These are phyloP conservation scores for Neotragus pygmaeus DNA, from an alignment of 2,113 vertebrate species.

Conservation along the genomic window DNA sequence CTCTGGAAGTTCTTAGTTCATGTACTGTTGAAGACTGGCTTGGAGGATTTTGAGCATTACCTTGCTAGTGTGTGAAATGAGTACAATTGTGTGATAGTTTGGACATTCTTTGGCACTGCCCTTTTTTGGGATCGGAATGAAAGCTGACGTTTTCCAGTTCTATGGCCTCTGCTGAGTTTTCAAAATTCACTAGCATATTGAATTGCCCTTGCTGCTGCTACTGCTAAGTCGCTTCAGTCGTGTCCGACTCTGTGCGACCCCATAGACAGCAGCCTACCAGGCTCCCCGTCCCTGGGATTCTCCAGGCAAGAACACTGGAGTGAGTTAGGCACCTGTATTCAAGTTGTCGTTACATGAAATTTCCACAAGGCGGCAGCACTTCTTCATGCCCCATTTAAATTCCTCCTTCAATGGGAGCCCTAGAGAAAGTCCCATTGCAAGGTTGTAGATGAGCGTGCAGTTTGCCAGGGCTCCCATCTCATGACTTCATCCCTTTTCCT, in stretches of 20 bases:
- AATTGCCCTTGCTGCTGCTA: too few species aligned
- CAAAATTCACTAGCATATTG: not conserved
- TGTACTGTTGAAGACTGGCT: not conserved
- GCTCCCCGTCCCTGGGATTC: too few species aligned
- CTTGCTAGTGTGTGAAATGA: not conserved
- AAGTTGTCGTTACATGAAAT: not conserved
- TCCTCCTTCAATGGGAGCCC: too few species aligned
- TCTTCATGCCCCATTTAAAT: not conserved
- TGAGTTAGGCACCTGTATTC: too few species aligned
- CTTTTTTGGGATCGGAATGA: not conserved
- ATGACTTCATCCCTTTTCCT: not conserved
- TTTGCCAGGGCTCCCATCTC: not conserved
- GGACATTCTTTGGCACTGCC: not conserved
- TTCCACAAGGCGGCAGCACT: not conserved
- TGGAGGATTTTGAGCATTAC: not conserved
- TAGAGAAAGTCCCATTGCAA: not conserved
- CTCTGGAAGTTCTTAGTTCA: not conserved
- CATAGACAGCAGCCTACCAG: fast-evolving
- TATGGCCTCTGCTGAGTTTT: not conserved
- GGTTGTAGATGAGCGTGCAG: not conserved
- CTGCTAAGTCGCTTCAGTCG: too few species aligned
- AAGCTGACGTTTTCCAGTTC: not conserved
- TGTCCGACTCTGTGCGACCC: too few species aligned
- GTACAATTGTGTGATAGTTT: not conserved
- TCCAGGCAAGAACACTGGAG: too few species aligned